Evolutionary conservation across 2,797 vertebrate genomes (phyloP), one percentile per base, ranked within the genome.

Genomic region (Todus mexicanus): DNA sequence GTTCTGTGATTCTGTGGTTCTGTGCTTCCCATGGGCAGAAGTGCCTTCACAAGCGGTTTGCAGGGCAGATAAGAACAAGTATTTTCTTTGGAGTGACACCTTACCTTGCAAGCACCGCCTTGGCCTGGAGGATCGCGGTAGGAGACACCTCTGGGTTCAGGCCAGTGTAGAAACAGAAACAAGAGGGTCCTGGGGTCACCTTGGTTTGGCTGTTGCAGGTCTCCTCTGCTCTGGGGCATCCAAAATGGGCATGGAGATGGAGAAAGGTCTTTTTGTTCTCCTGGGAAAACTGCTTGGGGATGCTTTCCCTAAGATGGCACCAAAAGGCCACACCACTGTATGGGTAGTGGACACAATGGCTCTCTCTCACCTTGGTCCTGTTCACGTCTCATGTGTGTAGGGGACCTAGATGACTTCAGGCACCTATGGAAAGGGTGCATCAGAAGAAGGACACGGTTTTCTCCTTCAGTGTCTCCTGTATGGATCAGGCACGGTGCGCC

Each of bases 271-370:
- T 76, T 50, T 12, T 37, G 23, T 22, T 87, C 12, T 74, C 5
- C 17, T 22, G 21, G 21, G 10, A 80, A 57, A 87, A 37, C 8
- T 54, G 5, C 15, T 14, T 29, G 10, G n/a, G 9, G 6, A 9
- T 75, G 12, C 18, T 85, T 72, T 83, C 23, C 26, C 17, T 15
- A 27, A 29, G n/a, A 37, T 15, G 38, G n/a, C 42, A 37, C 25
- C 9, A 19, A 60, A 64, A 63, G 3, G 18, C 11, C 33, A 59
- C 8, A 51, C 7, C 0, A 3, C 15, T 59, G 1, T 4, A 6
- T 26, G 40, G 25, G 10, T 1, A 1, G 38, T n/a, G 45, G 40
- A 21, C 11, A 47, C 6, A n/a, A 10, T 0, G 1, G 5, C n/a
- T 69, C 33, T 16, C 8, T 66, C 48, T 66, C 45, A 57, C 13